Percentiles rank a stretch among this genome's conserved stretches.
Evolutionary conservation across 1,140 invertebrate genomes (phyloP).

Genomic region (Cydia pomonella): DNA sequence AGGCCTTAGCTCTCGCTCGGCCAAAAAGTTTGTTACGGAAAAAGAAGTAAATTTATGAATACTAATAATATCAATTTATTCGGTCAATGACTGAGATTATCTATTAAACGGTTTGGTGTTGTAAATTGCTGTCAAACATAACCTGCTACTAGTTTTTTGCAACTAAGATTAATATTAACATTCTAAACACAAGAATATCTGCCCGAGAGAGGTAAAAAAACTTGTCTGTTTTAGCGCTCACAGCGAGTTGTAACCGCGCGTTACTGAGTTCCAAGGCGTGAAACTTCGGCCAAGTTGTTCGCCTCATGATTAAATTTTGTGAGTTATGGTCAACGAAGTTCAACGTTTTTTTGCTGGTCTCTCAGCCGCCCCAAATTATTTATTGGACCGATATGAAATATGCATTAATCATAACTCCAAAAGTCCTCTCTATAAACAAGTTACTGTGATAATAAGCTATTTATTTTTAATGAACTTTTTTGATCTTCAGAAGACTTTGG

Average conservation of each 20-base stretch:
- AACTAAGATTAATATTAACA: not conserved
- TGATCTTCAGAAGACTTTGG: not conserved
- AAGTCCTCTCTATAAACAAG: conserved; percentile 41
- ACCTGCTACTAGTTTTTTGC: not conserved
- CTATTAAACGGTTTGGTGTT: no score
- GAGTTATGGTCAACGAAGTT: conserved; percentile 63
- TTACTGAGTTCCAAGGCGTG: conserved; percentile 34
- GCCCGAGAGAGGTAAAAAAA: not conserved
- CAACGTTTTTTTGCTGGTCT: conserved; percentile 48
- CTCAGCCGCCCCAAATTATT: conserved; percentile 49
- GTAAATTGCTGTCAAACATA: no score
- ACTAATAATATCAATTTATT: no score
- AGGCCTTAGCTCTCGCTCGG: no score
- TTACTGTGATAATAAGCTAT: conserved; percentile 35
- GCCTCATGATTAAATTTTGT: conserved; percentile 65
- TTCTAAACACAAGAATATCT: conserved; percentile 9
- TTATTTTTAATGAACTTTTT: conserved; percentile 38
- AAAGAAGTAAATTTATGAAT: no score
- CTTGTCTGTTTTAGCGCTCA: conserved; percentile 12
- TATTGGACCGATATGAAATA: conserved; percentile 56
- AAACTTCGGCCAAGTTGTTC: conserved; percentile 45
- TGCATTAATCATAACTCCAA: conserved; percentile 47
- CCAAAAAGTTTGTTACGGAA: no score
- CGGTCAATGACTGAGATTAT: no score
- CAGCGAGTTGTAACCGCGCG: conserved; percentile 14